Percentiles rank a stretch among this genome's conserved stretches.
Conservation (phyloP, 2,113 vertebrate species). For the Climacteris rufus region DNA sequence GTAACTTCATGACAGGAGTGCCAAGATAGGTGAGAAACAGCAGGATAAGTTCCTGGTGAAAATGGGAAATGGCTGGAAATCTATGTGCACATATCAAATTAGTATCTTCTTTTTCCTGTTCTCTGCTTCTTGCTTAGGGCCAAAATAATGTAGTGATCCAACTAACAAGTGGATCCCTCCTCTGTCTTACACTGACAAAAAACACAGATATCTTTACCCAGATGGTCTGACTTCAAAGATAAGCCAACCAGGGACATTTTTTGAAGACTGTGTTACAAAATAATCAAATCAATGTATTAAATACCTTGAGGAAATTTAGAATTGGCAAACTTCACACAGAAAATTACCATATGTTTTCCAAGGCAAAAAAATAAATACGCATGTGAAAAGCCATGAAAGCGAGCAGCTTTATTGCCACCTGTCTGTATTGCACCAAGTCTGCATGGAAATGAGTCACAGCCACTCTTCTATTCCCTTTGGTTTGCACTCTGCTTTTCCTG, state of each 20-base stretch:
- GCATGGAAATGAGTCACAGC: background rate
- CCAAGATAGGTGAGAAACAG: background rate
- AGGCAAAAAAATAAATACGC: background rate
- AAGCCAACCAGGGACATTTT: background rate
- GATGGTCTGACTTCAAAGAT: background rate
- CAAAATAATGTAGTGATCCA: background rate
- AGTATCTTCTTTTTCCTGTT: background rate
- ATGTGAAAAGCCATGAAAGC: background rate
- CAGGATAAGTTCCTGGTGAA: background rate
- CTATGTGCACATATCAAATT: background rate
- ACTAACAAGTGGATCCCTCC: background rate
- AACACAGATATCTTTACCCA: background rate
- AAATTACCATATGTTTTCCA: background rate
- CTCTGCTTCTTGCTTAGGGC: background rate
- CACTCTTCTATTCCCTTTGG: rapidly evolving
- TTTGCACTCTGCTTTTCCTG: background rate
- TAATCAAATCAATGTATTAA: background rate
- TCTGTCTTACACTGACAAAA: background rate
- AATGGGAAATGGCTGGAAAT: background rate
- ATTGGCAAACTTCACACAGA: background rate
- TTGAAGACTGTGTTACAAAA: background rate
- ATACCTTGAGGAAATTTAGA: background rate
- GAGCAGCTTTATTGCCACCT: background rate
- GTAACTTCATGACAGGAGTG: background rate
- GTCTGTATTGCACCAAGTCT: background rate